Evolutionary conservation across 2,797 vertebrate species (phyloP), one percentile per base, ranked within the genome.

Genomic region (Enteromius paludinosus): DNA sequence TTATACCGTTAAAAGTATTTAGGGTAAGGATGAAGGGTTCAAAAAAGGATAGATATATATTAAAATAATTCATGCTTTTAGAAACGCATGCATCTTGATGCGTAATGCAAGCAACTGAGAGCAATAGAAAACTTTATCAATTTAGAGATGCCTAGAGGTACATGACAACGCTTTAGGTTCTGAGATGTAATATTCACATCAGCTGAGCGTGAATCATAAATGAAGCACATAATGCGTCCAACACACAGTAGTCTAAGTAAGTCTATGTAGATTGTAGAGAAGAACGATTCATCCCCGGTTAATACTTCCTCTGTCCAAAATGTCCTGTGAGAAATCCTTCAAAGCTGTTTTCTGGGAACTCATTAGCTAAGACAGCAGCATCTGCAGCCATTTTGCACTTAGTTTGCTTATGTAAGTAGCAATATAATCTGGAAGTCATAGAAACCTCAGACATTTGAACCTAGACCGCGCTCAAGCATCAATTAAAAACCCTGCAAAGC

Each of bases 331-430:
- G 45, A 25, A 47, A 72, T 33, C 28, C 9, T 20, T 71, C 5
- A 43, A 10, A 71, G 43, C 41, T 47, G 15, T 49, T 52, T 72
- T 72, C 17, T n/a, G 70, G 70, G 28, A 73, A 73, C 49, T 38
- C 49, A 15, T 56, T 56, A 61, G 25, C 12, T 56, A 23, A 56
- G 38, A 73, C 0, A 0, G 30, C 20, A 38, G 12, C n/a, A 54
- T 74, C 49, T 23, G 49, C 71, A 35, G 49, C 49, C 52, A 52
- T 74, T 9, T 38, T 56, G 1, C n/a, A 20, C 35, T 54, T 33
- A 35, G 47, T 73, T 73, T 54, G 5, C 11, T 73, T 54, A 9
- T 54, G n/a, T 14, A 73, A 35, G 47, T 15, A 35, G 28, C 10
- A 23, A 54, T 23, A n/a, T n/a, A 6, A 54, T 23, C 3, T 35